phyloP scores from a whole-genome alignment of 2,113 vertebrate species.

The Muntiacus reevesi region DNA sequence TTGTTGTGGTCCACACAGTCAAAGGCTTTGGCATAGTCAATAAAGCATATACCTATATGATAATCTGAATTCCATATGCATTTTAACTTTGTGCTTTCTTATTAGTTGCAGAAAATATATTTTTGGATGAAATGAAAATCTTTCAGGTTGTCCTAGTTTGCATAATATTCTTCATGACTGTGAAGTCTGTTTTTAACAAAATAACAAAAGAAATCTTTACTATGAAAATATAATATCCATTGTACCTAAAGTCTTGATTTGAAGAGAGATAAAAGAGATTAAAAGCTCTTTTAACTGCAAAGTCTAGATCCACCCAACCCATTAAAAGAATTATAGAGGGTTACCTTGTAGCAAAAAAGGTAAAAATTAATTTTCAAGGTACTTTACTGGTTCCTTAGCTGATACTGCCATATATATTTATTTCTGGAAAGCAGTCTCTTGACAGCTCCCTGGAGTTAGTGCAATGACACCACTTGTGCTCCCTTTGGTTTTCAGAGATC shows the following conservation, averaged over 20 bases:
- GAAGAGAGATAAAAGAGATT: neutral
- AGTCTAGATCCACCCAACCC: neutral
- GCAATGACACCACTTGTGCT: neutral
- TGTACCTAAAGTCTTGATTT: neutral
- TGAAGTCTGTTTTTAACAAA: constrained; percentile 1
- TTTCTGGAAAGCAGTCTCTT: neutral
- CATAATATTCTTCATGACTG: neutral
- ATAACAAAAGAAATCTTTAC: neutral
- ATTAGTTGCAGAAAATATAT: neutral
- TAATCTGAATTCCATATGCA: neutral
- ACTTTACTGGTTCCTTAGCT: neutral
- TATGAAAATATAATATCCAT: neutral
- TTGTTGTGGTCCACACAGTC: neutral
- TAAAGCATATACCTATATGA: neutral
- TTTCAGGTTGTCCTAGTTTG: neutral
- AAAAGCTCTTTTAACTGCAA: neutral
- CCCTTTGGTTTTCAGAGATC: constrained; percentile 28
- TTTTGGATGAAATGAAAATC: neutral
- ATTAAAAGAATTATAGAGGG: neutral
- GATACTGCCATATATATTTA: constrained; percentile 8
- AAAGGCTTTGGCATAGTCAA: neutral
- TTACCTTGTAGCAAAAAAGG: neutral
- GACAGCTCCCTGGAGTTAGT: neutral
- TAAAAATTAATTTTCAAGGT: constrained; percentile 1
- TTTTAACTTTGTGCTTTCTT: neutral